Evolutionary conservation across 2,113 vertebrate species (phyloP).

Genomic region (Daboia siamensis): DNA sequence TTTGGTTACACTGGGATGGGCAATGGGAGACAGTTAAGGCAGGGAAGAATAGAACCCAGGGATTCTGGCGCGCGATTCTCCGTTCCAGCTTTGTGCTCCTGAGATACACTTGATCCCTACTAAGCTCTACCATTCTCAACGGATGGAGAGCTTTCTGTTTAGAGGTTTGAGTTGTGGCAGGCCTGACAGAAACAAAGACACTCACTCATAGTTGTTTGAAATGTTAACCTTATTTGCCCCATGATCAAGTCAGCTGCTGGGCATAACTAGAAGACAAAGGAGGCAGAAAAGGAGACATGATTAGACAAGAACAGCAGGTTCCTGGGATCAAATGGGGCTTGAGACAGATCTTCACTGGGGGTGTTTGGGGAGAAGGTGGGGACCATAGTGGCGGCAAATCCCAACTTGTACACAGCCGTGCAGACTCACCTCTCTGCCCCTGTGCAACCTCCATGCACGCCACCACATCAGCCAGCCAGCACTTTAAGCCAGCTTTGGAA

Average conservation of each 20-base stretch:
- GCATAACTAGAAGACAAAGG: constrained; percentile 54
- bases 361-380: not conserved
- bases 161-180: no score
- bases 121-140: no score
- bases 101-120: not conserved
- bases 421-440: not conserved
- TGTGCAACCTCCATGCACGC: no score
- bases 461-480: not conserved
- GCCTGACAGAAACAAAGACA: not conserved
- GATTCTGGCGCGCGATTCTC: not conserved
- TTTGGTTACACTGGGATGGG: not conserved
- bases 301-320: no score
- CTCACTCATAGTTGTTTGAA: constrained; percentile 33
- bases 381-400: not conserved
- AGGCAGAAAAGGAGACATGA: not conserved
- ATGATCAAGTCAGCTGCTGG: constrained; percentile 53
- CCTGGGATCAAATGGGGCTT: no score
- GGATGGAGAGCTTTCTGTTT: no score
- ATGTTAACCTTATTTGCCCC: constrained; percentile 44
- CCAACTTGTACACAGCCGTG: not conserved
- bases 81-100: no score
- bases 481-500: not conserved
- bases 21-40: not conserved
- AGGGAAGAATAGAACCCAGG: not conserved
- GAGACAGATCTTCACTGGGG: not conserved